These are phyloP conservation scores for Trachelipus rathkii DNA, from an alignment of 1,140 invertebrate genomes.

Conservation along the genomic window DNA sequence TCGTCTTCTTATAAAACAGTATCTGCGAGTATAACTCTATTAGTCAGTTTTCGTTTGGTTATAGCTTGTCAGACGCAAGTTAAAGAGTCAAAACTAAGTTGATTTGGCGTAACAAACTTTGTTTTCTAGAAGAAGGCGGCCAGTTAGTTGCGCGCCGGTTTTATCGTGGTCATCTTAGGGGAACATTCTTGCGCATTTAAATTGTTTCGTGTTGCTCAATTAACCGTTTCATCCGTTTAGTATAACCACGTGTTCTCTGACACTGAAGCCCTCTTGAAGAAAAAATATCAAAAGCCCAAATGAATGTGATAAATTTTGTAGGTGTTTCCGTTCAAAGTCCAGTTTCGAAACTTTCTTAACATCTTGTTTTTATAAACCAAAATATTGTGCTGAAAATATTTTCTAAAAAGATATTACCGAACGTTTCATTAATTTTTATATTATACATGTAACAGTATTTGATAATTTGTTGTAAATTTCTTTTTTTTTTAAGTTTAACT, in stretches of 20 bases:
- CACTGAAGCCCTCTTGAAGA: no score
- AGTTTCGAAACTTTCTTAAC: no score
- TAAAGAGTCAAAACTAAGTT: constrained; percentile 45
- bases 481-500: no score
- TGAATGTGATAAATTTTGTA: no score
- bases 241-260: not conserved
- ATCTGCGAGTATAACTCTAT: constrained; percentile 47
- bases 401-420: no score
- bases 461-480: no score
- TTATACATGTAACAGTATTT: no score
- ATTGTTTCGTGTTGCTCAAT: not conserved
- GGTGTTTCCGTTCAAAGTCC: no score
- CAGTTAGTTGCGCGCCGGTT: not conserved
- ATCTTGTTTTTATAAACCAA: no score
- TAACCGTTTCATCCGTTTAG: not conserved
- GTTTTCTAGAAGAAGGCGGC: constrained; percentile 37
- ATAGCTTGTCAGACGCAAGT: constrained; percentile 46
- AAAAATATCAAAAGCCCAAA: no score
- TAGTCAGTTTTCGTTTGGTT: constrained; percentile 47
- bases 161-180: not conserved
- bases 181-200: constrained; percentile 3
- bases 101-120: constrained; percentile 45
- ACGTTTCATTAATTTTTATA: no score
- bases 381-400: no score
- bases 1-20: constrained; percentile 46